phyloP scores from a whole-genome alignment of 1,140 invertebrate species.

The Sweltsa coloradensis region DNA sequence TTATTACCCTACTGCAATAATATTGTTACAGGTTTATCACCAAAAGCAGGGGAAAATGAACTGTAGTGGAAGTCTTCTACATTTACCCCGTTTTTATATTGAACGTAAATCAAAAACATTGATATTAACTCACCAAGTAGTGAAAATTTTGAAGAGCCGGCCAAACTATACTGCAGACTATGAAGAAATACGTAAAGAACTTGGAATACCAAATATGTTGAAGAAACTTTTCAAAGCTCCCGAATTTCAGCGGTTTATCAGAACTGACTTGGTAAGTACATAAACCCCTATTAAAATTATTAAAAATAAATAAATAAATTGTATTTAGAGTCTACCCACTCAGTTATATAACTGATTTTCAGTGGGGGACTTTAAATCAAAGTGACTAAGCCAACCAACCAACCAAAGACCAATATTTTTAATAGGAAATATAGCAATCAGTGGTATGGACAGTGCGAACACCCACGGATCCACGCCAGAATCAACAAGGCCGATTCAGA shows the following conservation, averaged over 20 bases:
- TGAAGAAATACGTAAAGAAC: conserved; percentile 33
- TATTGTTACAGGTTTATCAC: conserved; percentile 20
- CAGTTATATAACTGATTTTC: too few relatives aligned
- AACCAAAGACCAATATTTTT: too few relatives aligned
- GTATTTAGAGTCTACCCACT: too few relatives aligned
- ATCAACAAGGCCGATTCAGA: too few relatives aligned
- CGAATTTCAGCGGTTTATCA: conserved; percentile 24
- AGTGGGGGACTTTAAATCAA: too few relatives aligned
- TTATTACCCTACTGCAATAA: too few relatives aligned
- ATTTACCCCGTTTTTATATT: conserved; percentile 45
- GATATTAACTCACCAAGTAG: conserved; percentile 38
- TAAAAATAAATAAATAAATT: too few relatives aligned
- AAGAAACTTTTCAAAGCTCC: conserved; percentile 36
- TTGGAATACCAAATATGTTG: conserved; percentile 30
- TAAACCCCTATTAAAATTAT: too few relatives aligned
- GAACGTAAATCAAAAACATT: conserved; percentile 41
- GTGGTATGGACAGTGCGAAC: too few relatives aligned
- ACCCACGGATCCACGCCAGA: too few relatives aligned
- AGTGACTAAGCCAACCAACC: too few relatives aligned
- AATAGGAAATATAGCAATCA: too few relatives aligned
- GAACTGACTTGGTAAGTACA: conserved; percentile 31
- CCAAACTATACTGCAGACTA: conserved; percentile 39
- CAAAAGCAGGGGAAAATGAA: conserved; percentile 28
- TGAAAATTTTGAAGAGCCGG: conserved; percentile 39
- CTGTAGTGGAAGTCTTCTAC: conserved; percentile 37